Conservation (phyloP, 2,888 invertebrate species). For the Clostera curtula region DNA sequence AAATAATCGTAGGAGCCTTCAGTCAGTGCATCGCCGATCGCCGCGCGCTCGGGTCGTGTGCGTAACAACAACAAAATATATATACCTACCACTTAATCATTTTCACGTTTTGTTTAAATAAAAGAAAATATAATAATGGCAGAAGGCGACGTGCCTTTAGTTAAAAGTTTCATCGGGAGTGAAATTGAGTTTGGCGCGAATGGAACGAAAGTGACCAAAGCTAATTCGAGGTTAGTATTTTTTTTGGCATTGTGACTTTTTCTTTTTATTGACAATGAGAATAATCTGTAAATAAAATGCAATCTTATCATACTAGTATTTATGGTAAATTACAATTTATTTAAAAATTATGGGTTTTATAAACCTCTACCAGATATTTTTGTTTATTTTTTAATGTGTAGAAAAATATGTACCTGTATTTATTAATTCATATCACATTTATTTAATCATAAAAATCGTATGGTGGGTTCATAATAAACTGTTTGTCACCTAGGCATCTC, state of each 20-base stretch:
- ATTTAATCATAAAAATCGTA: not conserved
- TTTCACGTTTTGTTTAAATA: constrained; percentile 22
- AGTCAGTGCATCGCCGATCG: constrained; percentile 48
- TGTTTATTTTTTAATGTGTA: no score
- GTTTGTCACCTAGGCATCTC: constrained; percentile 1
- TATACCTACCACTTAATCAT: constrained; percentile 31
- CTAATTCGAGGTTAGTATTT: constrained; percentile 60
- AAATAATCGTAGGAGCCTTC: constrained; percentile 46
- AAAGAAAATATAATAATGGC: constrained; percentile 46
- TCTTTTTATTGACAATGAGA: constrained; percentile 7
- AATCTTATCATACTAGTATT: no score
- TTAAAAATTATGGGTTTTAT: no score
- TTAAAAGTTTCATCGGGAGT: constrained; percentile 58
- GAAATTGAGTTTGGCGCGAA: constrained; percentile 61
- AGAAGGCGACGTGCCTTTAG: constrained; percentile 64
- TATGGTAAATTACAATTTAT: no score
- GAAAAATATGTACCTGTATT: no score
- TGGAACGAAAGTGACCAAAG: constrained; percentile 54
- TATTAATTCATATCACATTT: no score
- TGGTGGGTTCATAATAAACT: constrained; percentile 1
- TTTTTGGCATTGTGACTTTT: constrained; percentile 11
- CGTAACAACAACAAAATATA: constrained; percentile 16
- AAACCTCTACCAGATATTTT: no score
- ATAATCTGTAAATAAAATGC: no score
- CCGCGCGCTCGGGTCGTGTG: constrained; percentile 22